Evolutionary conservation across 1,140 invertebrate genomes (phyloP), one percentile per base, ranked within the genome.

Genomic region (Ganaspis sp.): DNA sequence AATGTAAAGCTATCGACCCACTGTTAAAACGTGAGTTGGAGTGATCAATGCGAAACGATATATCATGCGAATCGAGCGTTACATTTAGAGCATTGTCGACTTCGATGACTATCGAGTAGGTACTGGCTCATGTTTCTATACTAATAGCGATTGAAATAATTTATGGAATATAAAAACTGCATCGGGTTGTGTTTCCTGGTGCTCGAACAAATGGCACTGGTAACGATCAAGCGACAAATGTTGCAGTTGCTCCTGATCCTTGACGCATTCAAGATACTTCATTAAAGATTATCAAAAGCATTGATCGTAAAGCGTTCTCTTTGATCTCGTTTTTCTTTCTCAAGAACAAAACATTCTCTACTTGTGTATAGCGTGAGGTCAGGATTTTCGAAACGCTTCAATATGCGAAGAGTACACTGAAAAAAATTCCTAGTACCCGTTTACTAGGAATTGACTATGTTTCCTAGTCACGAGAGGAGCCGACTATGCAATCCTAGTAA

Each of bases 341-440:
- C 21, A 26, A 15, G 81, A n/a, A 80, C 79, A 81, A 80, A 80
- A 77, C n/a, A 78, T 85, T 82, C 73, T 23, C 78, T 58, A 21
- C 74, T 23, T 69, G 29, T 34, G 42, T 70, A 58, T 34, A 34
- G 29, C 49, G 70, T 79, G 81, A 85, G 81, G 83, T 77, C 79
- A 79, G 72, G 74, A 85, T 85, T 77, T 85, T 85, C 84, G 83
- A 78, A 85, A 85, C 54, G 74, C 75, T 74, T 70, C 77, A 79
- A 85, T 82, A 85, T 75, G 78, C 82, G 74, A 78, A 72, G 80
- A 34, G 73, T 78, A 75, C 70, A 77, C 8, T 38, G 9, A 5
- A 38, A 73, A 64, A 73, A 38, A 58, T 58, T 1, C 72, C 34
- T 42, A 29, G 11, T 12, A 40, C 34, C 15, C 23, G 29, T 38